Base-by-base conservation (phyloP, 2,888 invertebrate species). In the Callyntrura guangdongensis region DNA sequence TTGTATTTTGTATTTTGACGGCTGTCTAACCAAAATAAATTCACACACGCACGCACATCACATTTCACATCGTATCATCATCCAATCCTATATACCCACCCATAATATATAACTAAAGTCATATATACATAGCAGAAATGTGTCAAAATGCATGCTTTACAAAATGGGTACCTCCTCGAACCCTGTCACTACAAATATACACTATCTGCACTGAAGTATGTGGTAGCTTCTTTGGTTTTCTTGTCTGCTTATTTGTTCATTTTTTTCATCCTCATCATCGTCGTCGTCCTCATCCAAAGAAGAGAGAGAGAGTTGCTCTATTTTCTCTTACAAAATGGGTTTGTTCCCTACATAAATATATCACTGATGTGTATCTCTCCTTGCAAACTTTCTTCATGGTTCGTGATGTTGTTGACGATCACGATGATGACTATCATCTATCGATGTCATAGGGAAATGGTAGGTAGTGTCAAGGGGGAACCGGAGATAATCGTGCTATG, bases 401-500 rank as follows among this genome's bases (percentile, higher is more conserved):
- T 67, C 12, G 11, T 12, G 8, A 3, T 12, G 8, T 25, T 67
- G 14, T 17, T 69, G 69, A 22, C 17, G 67, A 74, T 49, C 11
- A 47, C 9, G 74, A 74, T 74, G 74, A n/a, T 74, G 74, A n/a
- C 27, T 74, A 49, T 74, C 74, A 74, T 74, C 74, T 74, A 74
- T 74, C 20, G 74, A 74, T 74, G 74, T 74, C 74, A 74, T n/a
- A 45, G 27, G n/a, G 69, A 17, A 64, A 17, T 17, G 64, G 9
- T 9, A 69, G 27, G 12, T 5, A 69, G 69, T 64, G 61, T 64
- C 61, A 64, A 22, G 25, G 20, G 61, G 61, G 61, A 64, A 64
- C 8, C 36, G 20, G 9, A 64, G 20, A 22, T 17, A 64, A 25
- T 64, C 61, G 20, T 64, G 22, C 61, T 17, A 20, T 64, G 56